A percentile compares a stretch with the other conserved stretches of the same genome.
These are phyloP conservation scores for Anguilla anguilla DNA, from an alignment of 2,797 vertebrate genomes.

Conservation along the genomic window DNA sequence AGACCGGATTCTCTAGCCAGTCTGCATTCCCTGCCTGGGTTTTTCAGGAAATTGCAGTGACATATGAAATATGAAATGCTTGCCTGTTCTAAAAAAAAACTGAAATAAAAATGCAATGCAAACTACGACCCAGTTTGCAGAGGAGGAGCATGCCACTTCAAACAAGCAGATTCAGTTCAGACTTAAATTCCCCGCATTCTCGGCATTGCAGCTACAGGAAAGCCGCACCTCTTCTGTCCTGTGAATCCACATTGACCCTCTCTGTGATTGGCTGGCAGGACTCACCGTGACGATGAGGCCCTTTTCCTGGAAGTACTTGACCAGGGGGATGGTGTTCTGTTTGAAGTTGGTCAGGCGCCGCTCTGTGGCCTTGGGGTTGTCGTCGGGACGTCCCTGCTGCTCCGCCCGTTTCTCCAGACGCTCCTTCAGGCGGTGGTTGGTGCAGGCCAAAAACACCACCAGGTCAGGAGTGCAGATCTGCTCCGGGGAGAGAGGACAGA, in stretches of 20 bases:
- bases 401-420: constrained; percentile 88
- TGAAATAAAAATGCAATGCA: no score
- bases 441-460: constrained; percentile 93
- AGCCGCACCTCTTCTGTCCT: background rate
- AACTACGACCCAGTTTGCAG: background rate
- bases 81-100: no score
- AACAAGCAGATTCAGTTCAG: background rate
- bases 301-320: constrained; percentile 97
- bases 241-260: background rate
- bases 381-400: constrained; percentile 95
- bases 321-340: constrained; percentile 90
- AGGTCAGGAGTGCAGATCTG: constrained; percentile 97
- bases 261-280: background rate
- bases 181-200: background rate
- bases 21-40: background rate
- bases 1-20: background rate
- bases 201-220: background rate
- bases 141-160: background rate
- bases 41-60: background rate
- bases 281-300: constrained; percentile 92
- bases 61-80: background rate
- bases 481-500: background rate
- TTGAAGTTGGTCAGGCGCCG: constrained; percentile 94
- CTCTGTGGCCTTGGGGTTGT: constrained; percentile 96
- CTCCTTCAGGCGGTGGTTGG: constrained; percentile 91